Percentiles rank a stretch among this genome's conserved stretches.
Conservation (phyloP, 2,888 invertebrate species). For the Cephus nigrinus region DNA sequence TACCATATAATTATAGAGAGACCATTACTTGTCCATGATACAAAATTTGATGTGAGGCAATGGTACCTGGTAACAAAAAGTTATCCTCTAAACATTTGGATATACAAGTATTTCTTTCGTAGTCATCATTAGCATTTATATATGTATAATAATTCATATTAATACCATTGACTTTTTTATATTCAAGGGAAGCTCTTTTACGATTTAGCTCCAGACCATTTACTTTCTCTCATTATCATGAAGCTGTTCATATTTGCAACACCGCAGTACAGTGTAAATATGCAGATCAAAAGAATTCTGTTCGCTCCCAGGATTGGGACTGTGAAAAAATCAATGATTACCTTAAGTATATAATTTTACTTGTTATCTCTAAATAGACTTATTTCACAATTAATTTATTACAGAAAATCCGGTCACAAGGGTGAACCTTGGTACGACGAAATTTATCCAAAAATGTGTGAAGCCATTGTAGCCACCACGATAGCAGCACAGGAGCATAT, state of each 20-base stretch:
- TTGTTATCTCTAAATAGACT: not conserved
- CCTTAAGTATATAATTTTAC: constrained; percentile 14
- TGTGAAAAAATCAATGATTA: constrained; percentile 20
- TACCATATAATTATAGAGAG: constrained; percentile 71
- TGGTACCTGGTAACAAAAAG: constrained; percentile 85
- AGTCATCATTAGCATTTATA: not conserved
- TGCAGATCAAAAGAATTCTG: constrained; percentile 62
- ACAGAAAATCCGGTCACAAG: constrained; percentile 67
- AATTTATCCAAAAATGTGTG: constrained; percentile 85
- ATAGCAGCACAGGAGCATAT: constrained; percentile 79
- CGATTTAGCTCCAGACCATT: constrained; percentile 85
- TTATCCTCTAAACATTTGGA: constrained; percentile 81
- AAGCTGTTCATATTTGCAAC: constrained; percentile 86
- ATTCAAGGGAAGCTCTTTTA: constrained; percentile 76
- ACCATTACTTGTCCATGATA: constrained; percentile 81
- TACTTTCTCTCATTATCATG: constrained; percentile 78
- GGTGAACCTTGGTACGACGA: constrained; percentile 73
- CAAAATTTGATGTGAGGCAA: constrained; percentile 89
- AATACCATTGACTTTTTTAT: constrained; percentile 4
- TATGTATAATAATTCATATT: constrained; percentile 4
- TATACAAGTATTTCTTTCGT: constrained; percentile 71
- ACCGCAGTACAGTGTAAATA: constrained; percentile 85
- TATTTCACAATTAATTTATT: not conserved
- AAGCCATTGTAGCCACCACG: constrained; percentile 79
- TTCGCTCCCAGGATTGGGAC: constrained; percentile 18